phyloP scores from a whole-genome alignment of 2,888 invertebrate genomes.

The Chorisops tibialis region DNA sequence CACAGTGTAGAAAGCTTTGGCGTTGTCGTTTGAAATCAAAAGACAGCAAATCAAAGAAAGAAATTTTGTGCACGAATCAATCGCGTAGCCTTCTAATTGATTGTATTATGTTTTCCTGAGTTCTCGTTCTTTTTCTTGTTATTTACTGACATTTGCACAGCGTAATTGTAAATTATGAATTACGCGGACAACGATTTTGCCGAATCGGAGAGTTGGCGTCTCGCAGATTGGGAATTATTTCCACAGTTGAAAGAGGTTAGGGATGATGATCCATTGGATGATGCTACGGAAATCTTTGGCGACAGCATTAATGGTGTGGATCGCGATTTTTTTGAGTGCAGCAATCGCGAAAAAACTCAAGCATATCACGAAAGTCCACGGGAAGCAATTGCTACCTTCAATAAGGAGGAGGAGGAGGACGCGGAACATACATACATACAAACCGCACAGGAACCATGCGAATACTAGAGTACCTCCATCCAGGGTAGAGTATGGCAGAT shows the following conservation, averaged over 20 bases:
- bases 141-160: neutral
- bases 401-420: no score
- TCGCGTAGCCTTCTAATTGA: constrained; percentile 17
- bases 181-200: constrained; percentile 41
- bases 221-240: constrained; percentile 41
- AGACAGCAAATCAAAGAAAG: no score
- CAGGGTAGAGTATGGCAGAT: no score
- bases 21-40: no score
- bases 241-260: constrained; percentile 41
- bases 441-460: constrained; percentile 1
- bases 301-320: no score
- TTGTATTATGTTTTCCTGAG: no score
- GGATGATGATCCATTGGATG: neutral
- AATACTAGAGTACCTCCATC: no score
- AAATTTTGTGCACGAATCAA: neutral
- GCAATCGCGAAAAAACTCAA: no score
- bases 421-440: no score
- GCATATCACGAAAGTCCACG: constrained; percentile 20
- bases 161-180: constrained; percentile 36
- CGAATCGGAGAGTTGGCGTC: constrained; percentile 38
- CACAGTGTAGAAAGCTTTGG: no score
- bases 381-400: constrained; percentile 10
- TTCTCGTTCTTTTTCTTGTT: neutral
- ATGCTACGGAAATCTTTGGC: neutral
- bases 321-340: no score